These are phyloP conservation scores for Atrina japonica DNA, from an alignment of 2,888 invertebrate species.

Conservation along the genomic window DNA sequence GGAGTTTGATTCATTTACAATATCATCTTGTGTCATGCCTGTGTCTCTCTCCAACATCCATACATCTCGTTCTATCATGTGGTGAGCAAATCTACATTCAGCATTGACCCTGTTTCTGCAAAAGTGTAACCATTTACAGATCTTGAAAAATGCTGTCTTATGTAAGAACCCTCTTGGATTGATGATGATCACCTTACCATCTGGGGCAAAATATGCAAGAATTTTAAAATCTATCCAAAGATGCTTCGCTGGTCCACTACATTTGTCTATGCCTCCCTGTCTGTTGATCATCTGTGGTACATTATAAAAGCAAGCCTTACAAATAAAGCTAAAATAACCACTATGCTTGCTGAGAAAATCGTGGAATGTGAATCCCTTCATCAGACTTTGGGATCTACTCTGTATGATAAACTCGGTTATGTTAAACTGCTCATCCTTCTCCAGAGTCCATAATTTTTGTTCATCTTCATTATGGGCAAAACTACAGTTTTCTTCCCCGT, in stretches of 20 bases:
- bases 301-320: slow-evolving; percentile 70
- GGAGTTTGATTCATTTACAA: slow-evolving; percentile 56
- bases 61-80: slow-evolving; percentile 74
- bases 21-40: slow-evolving; percentile 61
- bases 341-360: slow-evolving; percentile 67
- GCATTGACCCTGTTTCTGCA: slow-evolving; percentile 60
- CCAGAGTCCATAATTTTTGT: slow-evolving; percentile 71
- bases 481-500: slow-evolving; percentile 66
- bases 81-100: slow-evolving; percentile 73
- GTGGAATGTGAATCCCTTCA: slow-evolving; percentile 56
- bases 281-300: slow-evolving; percentile 59
- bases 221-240: slow-evolving; percentile 65
- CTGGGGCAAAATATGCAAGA: slow-evolving; percentile 66
- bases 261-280: slow-evolving; percentile 36
- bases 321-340: slow-evolving; percentile 73
- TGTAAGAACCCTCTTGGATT: slow-evolving; percentile 66
- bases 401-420: slow-evolving; percentile 74
- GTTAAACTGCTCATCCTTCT: slow-evolving; percentile 72
- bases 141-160: slow-evolving; percentile 74
- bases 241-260: slow-evolving; percentile 60
- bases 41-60: slow-evolving; percentile 77
- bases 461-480: slow-evolving; percentile 75
- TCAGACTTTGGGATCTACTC: slow-evolving; percentile 50
- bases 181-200: slow-evolving; percentile 61
- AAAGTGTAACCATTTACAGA: slow-evolving; percentile 71